Percentiles rank a stretch among this genome's conserved stretches.
Evolutionary conservation across 2,888 invertebrate genomes (phyloP).

Genomic region (Falcaria lacertinaria): DNA sequence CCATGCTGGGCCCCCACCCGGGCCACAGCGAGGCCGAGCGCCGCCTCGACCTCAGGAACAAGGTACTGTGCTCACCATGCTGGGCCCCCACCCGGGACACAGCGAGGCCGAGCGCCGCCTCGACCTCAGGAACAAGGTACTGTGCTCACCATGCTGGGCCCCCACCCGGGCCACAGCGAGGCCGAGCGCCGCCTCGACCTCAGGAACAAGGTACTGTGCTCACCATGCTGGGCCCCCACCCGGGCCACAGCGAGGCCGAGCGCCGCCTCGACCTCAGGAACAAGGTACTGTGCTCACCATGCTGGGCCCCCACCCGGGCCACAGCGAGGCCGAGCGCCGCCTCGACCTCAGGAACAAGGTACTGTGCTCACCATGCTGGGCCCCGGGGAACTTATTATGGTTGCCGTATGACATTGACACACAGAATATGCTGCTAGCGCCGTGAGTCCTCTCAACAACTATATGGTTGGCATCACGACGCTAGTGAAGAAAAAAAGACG

Average conservation of each 20-base stretch:
- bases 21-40: conserved; percentile 81
- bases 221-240: conserved; percentile 73
- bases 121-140: conserved; percentile 86
- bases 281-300: conserved; percentile 40
- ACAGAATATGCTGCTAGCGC: too few relatives aligned
- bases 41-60: conserved; percentile 88
- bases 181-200: conserved; percentile 84
- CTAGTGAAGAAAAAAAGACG: too few relatives aligned
- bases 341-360: conserved; percentile 89
- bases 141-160: not conserved
- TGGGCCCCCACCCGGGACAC: conserved; percentile 86
- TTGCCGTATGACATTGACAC: too few relatives aligned
- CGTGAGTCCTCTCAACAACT: too few relatives aligned
- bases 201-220: conserved; percentile 79
- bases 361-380: not conserved
- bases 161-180: conserved; percentile 84
- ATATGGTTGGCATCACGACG: too few relatives aligned
- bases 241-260: conserved; percentile 81
- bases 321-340: conserved; percentile 77
- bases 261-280: conserved; percentile 88
- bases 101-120: conserved; percentile 80
- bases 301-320: conserved; percentile 86
- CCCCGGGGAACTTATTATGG: too few relatives aligned
- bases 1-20: conserved; percentile 83
- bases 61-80: conserved; percentile 36